Percentiles rank a stretch among this genome's conserved stretches.
phyloP scores from a whole-genome alignment of 92 coral and sea anemone species.

The Heliopora coerulea region DNA sequence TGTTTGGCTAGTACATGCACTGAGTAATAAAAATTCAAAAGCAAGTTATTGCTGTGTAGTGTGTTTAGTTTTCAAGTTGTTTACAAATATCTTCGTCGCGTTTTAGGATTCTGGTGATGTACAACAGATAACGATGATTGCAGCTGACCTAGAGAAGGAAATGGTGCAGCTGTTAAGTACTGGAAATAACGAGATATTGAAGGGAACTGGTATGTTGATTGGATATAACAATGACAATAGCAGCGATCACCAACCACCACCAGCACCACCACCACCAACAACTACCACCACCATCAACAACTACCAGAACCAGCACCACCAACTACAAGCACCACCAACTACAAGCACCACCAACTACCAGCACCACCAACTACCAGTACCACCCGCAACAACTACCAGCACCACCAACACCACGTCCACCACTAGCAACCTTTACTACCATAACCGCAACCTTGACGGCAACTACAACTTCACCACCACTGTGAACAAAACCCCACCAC shows the following conservation, averaged over 20 bases:
- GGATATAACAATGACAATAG: not conserved
- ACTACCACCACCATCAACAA: not conserved
- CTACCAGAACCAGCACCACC: not conserved
- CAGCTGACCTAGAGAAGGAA: conserved; percentile 28
- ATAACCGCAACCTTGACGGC: too few species aligned
- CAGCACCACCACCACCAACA: not conserved
- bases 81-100: not conserved
- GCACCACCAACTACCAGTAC: not conserved
- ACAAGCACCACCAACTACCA: too few species aligned
- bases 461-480: too few species aligned
- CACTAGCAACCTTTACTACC: too few species aligned
- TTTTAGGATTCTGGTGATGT: conserved; percentile 28
- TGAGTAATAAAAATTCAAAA: too few species aligned
- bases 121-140: not conserved
- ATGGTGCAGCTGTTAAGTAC: conserved; percentile 26
- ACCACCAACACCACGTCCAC: not conserved
- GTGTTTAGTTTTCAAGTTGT: too few species aligned
- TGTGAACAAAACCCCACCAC: too few species aligned
- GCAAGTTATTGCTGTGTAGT: too few species aligned
- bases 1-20: too few species aligned
- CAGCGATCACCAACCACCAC: not conserved
- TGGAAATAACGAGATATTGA: conserved; percentile 7
- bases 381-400: not conserved
- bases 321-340: not conserved
- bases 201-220: conserved; percentile 9